These are phyloP conservation scores for Porites evermanni DNA, from an alignment of 92 coral and sea anemone genomes.

Conservation along the genomic window DNA sequence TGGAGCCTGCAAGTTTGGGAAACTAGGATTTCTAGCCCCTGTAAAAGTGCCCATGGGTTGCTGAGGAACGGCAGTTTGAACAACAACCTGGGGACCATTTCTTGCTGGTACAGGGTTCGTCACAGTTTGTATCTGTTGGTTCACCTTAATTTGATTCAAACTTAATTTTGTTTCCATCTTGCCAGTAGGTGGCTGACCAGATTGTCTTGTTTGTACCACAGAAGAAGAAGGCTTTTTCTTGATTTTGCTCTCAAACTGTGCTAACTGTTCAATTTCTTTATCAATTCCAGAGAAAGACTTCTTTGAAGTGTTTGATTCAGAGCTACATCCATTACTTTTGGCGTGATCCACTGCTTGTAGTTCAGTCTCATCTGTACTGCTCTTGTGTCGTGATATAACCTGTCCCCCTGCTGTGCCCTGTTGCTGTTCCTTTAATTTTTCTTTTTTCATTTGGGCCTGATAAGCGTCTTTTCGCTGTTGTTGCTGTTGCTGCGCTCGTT, in stretches of 20 bases:
- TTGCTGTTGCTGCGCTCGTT: conserved; percentile 55
- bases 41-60: conserved; percentile 41
- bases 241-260: conserved; percentile 77
- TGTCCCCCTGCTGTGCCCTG: conserved; percentile 45
- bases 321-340: conserved; percentile 70
- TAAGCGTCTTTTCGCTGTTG: conserved; percentile 54
- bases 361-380: conserved; percentile 28
- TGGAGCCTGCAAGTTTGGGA: conserved; percentile 36
- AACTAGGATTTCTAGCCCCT: conserved; percentile 56
- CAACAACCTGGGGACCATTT: conserved; percentile 66
- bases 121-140: conserved; percentile 51
- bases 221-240: conserved; percentile 76
- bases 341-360: conserved; percentile 39
- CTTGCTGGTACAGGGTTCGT: conserved; percentile 34
- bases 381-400: conserved; percentile 43
- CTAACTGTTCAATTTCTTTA: conserved; percentile 86
- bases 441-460: conserved; percentile 55
- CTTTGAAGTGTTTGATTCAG: conserved; percentile 41
- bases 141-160: conserved; percentile 87
- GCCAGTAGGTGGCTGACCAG: conserved; percentile 51
- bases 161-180: conserved; percentile 75
- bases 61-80: conserved; percentile 50
- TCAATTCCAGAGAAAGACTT: conserved; percentile 68
- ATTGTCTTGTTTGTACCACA: conserved; percentile 18
- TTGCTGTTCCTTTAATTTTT: conserved; percentile 51